Conservation (phyloP, 2,797 vertebrate genomes). For the Acipenser oxyrinchus region DNA sequence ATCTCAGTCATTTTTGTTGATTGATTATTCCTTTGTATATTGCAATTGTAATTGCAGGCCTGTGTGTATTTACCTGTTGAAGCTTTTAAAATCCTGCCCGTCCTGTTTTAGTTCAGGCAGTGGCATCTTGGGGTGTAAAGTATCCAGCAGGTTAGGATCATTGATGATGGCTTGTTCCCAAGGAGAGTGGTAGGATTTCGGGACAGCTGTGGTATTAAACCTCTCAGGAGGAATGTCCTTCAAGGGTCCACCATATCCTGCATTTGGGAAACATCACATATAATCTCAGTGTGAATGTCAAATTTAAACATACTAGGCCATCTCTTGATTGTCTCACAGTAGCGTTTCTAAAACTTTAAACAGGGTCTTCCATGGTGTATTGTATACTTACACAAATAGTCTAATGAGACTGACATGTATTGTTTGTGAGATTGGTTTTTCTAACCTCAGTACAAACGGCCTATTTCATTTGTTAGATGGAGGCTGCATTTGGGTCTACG, state of each 20-base stretch:
- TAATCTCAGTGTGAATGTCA: background rate
- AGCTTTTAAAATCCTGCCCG: conserved; percentile 80
- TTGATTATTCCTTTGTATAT: no score
- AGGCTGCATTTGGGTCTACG: no score
- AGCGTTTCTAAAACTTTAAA: no score
- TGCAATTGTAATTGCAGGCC: no score
- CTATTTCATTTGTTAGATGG: no score
- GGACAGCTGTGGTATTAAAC: conserved; percentile 85
- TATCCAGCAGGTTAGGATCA: conserved; percentile 70
- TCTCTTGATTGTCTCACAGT: no score
- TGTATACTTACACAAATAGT: no score
- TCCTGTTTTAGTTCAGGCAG: conserved; percentile 62
- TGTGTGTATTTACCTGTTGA: conserved; percentile 78
- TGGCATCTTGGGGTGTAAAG: conserved; percentile 59
- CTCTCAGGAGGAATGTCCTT: conserved; percentile 86
- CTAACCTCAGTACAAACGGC: no score
- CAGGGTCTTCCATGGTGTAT: no score
- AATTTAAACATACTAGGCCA: background rate
- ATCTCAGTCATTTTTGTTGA: no score
- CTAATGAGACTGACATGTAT: no score
- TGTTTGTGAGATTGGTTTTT: no score
- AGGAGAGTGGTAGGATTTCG: conserved; percentile 89
- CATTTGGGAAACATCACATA: background rate
- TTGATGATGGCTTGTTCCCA: conserved; percentile 83
- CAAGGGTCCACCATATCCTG: conserved; percentile 83